Conservation (phyloP, 53 echinoderm and acorn worm genomes). For the Astropecten irregularis region DNA sequence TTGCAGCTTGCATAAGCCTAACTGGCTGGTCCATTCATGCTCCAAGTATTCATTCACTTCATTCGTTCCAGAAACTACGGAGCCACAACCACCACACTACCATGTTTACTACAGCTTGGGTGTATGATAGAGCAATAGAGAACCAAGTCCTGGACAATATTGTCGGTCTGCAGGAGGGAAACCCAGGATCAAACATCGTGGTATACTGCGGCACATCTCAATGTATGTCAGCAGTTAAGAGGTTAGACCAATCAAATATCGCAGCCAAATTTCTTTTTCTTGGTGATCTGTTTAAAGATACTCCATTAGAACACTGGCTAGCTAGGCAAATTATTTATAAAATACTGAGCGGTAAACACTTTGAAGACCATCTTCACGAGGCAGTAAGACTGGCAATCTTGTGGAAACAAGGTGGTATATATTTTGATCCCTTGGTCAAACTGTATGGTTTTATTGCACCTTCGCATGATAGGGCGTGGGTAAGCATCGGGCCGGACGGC, state of each 20-base stretch:
- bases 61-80: too few relatives aligned
- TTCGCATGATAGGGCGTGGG: too few relatives aligned
- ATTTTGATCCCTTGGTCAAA: not conserved
- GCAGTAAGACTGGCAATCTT: conserved; percentile 13
- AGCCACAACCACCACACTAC: not conserved
- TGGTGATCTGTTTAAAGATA: not conserved
- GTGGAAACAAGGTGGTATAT: conserved; percentile 13
- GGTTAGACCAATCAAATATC: not conserved
- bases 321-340: conserved; percentile 2
- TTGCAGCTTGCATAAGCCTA: too few relatives aligned
- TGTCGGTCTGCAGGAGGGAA: not conserved
- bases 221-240: not conserved
- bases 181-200: not conserved
- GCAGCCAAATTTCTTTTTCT: not conserved
- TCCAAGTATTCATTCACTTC: too few relatives aligned
- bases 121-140: conserved; percentile 1
- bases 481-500: not conserved
- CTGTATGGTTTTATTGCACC: not conserved
- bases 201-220: conserved; percentile 16
- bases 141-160: not conserved
- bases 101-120: conserved; percentile 28
- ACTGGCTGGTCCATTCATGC: too few relatives aligned
- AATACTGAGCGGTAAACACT: not conserved
- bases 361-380: not conserved
- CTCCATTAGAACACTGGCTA: not conserved